Conservation (phyloP, 2,113 vertebrate genomes). For the Spilogale gracilis region DNA sequence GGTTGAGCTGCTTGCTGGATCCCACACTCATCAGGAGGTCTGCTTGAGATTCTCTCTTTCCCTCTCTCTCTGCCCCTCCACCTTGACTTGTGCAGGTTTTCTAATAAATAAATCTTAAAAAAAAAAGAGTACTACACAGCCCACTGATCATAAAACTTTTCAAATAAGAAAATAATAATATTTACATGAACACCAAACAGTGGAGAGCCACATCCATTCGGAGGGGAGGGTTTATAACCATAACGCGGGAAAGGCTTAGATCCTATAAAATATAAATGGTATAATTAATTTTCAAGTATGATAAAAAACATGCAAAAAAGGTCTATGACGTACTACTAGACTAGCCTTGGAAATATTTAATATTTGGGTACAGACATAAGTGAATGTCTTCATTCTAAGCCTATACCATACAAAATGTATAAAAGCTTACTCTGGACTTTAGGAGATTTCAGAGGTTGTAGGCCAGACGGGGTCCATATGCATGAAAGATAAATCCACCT, state of each 20-base stretch:
- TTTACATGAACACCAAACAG: constrained; percentile 95
- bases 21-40: neutral
- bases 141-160: neutral
- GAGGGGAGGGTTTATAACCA: constrained; percentile 93
- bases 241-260: constrained; percentile 93
- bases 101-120: neutral
- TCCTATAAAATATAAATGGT: constrained; percentile 88
- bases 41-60: neutral
- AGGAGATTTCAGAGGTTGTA: neutral
- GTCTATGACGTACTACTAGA: neutral
- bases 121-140: neutral
- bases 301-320: neutral
- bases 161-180: constrained; percentile 55
- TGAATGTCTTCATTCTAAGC: constrained; percentile 1
- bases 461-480: neutral
- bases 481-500: neutral
- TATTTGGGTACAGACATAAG: neutral
- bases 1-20: neutral
- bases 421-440: neutral
- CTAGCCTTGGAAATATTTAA: neutral
- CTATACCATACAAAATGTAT: neutral
- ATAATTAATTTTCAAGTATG: constrained; percentile 43
- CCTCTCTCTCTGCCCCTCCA: neutral
- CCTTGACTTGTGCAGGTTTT: neutral
- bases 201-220: constrained; percentile 98